Evolutionary conservation across 2,797 vertebrate species (phyloP), one percentile per base, ranked within the genome.

Genomic region (Sebastes matsubarae): DNA sequence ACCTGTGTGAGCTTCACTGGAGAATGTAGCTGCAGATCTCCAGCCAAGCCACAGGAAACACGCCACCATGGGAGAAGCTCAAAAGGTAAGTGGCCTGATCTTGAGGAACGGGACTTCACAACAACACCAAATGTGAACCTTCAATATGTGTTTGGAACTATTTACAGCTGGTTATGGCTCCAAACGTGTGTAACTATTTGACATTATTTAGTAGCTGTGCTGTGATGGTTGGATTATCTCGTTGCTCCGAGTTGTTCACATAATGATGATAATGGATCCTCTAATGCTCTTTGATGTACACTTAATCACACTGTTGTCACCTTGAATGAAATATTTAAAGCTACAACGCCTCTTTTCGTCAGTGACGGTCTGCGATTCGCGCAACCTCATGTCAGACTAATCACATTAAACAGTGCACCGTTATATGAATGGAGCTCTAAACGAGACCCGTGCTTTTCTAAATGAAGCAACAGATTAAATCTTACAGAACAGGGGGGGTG

Each of bases 31-130:
- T 89, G 81, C 88, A 85, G 91, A 86, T 77, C 50, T 82, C 32
- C 57, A 81, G 80, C 71, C 84, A 84, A 87, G 82, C 80, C 86
- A 89, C 84, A 89, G 86, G 89, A 91, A 80, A 93, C 81, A 86
- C 86, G 68, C 75, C 90, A 94, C 80, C 92, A 97, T 97, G 97
- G 97, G 96, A 88, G 97, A 97, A 94, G 96, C 95, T 92, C 96
- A 97, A 93, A 97, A 97, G 96, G 97, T 97, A 95, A 75, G 95
- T 75, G 87, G 70, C 67, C 86, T 85, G 78, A 89, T 81, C 57
- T 79, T 29, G n/a, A 57, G 64, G 57, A 70, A 65, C 16, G 42
- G 30, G 69, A 67, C 50, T 79, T 64, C 42, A 2, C 36, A 66
- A 70, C 75, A 66, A 72, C 75, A 70, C 46, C 67, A 77, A 85